Evolutionary conservation across 2,797 vertebrate species (phyloP).

Genomic region (Columba guinea): DNA sequence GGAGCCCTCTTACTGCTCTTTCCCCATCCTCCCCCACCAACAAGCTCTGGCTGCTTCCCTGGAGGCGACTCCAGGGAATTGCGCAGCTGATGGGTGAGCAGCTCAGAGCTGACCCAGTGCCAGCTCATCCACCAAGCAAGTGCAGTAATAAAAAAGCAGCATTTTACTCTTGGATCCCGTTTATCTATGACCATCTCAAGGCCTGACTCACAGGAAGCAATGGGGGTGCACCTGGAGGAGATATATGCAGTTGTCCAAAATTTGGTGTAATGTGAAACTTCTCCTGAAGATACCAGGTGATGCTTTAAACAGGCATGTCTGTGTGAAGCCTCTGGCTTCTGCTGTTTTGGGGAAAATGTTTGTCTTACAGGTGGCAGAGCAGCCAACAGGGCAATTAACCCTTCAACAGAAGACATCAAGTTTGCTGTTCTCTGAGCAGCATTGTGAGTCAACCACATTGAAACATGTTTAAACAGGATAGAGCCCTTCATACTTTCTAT

Average conservation of each 20-base stretch:
- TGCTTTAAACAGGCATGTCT: neutral
- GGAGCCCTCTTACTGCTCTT: neutral
- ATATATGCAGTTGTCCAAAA: neutral
- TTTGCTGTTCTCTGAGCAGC: neutral
- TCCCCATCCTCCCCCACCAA: neutral
- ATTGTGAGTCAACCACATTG: neutral
- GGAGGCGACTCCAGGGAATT: neutral
- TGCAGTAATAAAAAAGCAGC: neutral
- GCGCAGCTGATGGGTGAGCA: neutral
- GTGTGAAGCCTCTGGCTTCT: neutral
- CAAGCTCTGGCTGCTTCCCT: neutral
- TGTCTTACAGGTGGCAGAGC: neutral
- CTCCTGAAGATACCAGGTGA: neutral
- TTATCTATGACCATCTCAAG: neutral
- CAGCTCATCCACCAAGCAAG: neutral
- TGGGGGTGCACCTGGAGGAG: neutral
- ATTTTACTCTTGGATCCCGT: neutral
- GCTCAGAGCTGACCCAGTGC: neutral
- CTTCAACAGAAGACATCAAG: neutral
- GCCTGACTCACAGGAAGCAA: neutral
- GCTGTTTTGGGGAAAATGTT: neutral
- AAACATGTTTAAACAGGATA: slow-evolving; percentile 15
- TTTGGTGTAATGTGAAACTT: neutral
- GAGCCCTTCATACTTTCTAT: neutral
- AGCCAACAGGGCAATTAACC: slow-evolving; percentile 2